Evolutionary conservation across 2,113 vertebrate species (phyloP).

Genomic region (Aegotheles bennettii): DNA sequence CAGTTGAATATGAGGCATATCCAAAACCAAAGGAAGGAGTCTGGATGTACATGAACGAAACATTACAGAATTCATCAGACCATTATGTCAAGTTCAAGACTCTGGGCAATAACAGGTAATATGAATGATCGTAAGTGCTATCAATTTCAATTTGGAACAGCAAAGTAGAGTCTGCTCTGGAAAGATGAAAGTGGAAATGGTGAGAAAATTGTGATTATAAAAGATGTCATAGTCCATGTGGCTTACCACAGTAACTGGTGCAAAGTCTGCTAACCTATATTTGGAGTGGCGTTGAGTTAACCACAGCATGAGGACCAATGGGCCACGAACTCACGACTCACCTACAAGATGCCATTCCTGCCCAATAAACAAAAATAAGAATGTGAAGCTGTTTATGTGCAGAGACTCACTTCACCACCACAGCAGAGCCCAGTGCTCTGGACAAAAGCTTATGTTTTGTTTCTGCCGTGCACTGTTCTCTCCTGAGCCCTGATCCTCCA

Average conservation of each 20-base stretch:
- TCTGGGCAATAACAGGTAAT: conserved; percentile 83
- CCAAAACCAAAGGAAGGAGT: conserved; percentile 77
- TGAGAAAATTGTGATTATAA: not conserved
- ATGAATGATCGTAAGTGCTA: not conserved
- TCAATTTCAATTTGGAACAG: not conserved
- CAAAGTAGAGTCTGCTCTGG: not conserved
- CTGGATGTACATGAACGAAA: conserved; percentile 86
- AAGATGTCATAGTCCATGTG: not conserved
- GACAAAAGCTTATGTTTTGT: not conserved
- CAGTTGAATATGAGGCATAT: conserved; percentile 84
- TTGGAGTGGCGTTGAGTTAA: not conserved
- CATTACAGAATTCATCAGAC: conserved; percentile 84
- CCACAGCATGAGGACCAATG: not conserved
- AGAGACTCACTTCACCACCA: not conserved
- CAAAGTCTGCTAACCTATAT: not conserved
- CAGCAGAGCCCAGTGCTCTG: not conserved
- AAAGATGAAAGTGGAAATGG: not conserved
- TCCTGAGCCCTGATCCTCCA: not conserved
- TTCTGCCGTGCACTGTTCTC: not conserved
- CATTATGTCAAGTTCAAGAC: conserved; percentile 82
- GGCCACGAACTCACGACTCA: not conserved
- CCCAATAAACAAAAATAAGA: not conserved
- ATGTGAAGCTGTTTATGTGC: not conserved
- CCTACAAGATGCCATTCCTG: not conserved
- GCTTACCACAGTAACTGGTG: not conserved